phyloP scores from a whole-genome alignment of 30 jellyfish, hydroid and myxozoan species.

The Aurelia aurita complex sp. Pacific region DNA sequence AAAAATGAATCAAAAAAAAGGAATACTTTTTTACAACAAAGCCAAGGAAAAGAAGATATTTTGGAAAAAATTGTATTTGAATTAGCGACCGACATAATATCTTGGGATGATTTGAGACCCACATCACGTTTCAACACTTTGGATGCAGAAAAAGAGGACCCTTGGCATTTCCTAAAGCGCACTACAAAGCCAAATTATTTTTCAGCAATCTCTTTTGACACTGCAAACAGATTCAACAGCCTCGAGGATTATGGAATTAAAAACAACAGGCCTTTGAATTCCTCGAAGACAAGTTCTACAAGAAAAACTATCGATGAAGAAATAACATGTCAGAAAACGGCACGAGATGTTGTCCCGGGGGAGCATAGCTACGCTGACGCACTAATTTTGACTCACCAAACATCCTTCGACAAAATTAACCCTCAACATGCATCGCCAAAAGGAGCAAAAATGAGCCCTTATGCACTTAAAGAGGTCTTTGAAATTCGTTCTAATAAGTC shows the following conservation, averaged over 20 bases:
- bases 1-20: too few relatives aligned
- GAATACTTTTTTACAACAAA: too few relatives aligned
- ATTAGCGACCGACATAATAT: too few relatives aligned
- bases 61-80: too few relatives aligned
- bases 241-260: slow-evolving; percentile 1
- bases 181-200: too few relatives aligned
- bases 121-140: too few relatives aligned
- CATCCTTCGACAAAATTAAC: slow-evolving; percentile 11
- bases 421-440: slow-evolving; percentile 30
- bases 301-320: neutral
- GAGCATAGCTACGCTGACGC: slow-evolving; percentile 8
- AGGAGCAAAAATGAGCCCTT: neutral
- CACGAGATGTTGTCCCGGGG: neutral
- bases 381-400: slow-evolving; percentile 8
- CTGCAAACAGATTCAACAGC: slow-evolving; percentile 15
- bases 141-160: too few relatives aligned
- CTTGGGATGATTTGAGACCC: too few relatives aligned
- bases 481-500: neutral
- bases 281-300: neutral
- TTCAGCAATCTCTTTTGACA: neutral
- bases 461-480: slow-evolving; percentile 13
- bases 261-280: neutral
- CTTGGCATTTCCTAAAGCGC: too few relatives aligned
- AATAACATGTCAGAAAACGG: too few relatives aligned
- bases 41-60: too few relatives aligned